Conservation (phyloP, 2,888 invertebrate species). For the Caenorhabditis sp. region DNA sequence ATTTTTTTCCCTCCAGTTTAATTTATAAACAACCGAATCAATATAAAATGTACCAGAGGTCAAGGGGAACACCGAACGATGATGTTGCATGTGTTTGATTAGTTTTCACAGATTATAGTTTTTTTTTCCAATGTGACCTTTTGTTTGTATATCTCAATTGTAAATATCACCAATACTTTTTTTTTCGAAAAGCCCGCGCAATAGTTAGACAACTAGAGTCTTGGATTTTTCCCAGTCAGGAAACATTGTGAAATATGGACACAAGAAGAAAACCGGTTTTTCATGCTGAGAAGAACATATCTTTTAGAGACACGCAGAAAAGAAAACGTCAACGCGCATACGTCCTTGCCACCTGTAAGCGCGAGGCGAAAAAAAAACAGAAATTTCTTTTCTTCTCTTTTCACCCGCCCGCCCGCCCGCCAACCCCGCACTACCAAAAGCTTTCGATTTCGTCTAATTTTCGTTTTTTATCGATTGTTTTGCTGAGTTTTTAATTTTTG, state of each 20-base stretch:
- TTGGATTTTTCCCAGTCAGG: too few species aligned
- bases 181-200: neutral
- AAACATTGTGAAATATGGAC: too few species aligned
- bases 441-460: neutral
- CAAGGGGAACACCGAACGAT: neutral
- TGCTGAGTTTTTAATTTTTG: neutral
- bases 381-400: constrained; percentile 14
- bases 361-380: neutral
- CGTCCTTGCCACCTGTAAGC: constrained; percentile 31
- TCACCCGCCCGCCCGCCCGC: neutral
- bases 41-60: neutral
- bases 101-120: neutral
- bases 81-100: neutral
- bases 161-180: neutral
- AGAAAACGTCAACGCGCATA: constrained; percentile 30
- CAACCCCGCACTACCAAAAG: neutral
- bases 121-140: neutral
- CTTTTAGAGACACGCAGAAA: neutral
- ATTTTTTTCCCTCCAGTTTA: neutral
- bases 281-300: neutral
- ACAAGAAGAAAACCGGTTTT: neutral
- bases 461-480: neutral
- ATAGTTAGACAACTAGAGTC: neutral
- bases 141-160: neutral
- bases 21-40: neutral